These are phyloP conservation scores for Dolichotis patagonum DNA, from an alignment of 2,113 vertebrate species.

Conservation along the genomic window DNA sequence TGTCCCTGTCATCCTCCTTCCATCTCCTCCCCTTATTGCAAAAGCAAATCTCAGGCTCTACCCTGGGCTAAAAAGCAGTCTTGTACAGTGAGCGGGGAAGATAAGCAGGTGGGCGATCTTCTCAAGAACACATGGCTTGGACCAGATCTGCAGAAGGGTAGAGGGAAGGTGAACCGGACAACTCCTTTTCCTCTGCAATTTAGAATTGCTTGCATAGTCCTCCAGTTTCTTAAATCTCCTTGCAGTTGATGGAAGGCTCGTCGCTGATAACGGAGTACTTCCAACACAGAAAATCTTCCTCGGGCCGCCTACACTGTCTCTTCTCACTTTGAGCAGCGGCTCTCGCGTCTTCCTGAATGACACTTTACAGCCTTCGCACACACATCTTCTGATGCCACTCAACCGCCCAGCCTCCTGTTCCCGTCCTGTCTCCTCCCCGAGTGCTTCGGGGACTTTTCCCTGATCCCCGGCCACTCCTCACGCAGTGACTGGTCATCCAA, in stretches of 20 bases:
- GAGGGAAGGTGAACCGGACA: neutral
- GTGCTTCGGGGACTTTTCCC: neutral
- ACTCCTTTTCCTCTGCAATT: neutral
- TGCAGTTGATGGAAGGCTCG: neutral
- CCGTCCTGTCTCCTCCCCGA: neutral
- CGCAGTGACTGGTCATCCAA: neutral
- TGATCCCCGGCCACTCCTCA: neutral
- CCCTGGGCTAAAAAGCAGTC: conserved; percentile 48
- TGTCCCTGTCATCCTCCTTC: neutral
- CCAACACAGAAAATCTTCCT: neutral
- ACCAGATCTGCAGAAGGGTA: neutral
- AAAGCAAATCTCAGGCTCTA: conserved; percentile 33
- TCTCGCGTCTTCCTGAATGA: neutral
- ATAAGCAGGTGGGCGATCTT: neutral
- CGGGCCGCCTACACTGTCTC: neutral
- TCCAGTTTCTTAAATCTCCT: conserved; percentile 1
- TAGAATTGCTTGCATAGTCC: neutral
- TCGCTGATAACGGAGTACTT: neutral
- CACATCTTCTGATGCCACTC: neutral
- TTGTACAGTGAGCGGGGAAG: neutral
- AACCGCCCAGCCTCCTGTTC: neutral
- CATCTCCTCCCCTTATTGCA: neutral
- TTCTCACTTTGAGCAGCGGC: neutral
- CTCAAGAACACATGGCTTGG: neutral
- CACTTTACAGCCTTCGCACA: neutral